These are phyloP conservation scores for Andrena haemorrhoa DNA, from an alignment of 2,888 invertebrate species.

Conservation along the genomic window DNA sequence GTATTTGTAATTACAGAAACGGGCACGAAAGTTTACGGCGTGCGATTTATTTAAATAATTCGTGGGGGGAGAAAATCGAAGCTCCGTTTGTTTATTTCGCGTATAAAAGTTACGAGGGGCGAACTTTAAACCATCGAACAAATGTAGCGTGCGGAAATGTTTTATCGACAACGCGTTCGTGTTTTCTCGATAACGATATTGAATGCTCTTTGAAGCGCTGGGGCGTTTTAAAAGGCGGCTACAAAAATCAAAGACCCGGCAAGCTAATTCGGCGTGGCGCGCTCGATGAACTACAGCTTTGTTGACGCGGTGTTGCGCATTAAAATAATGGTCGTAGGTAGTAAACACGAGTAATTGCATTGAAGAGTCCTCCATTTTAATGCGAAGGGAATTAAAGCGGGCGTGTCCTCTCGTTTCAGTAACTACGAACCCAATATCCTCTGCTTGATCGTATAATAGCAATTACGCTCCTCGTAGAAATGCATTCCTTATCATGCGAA, in stretches of 20 bases:
- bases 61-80: background rate
- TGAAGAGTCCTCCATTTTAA: background rate
- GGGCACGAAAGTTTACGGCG: background rate
- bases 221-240: slow-evolving; percentile 12
- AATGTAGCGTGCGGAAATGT: slow-evolving; percentile 36
- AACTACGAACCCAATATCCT: background rate
- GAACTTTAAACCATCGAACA: slow-evolving; percentile 6
- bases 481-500: background rate
- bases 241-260: background rate
- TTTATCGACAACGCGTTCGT: slow-evolving; percentile 25
- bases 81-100: slow-evolving; percentile 9
- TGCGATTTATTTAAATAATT: background rate
- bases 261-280: slow-evolving; percentile 2
- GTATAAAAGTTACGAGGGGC: slow-evolving; percentile 11
- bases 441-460: background rate
- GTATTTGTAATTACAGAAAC: background rate
- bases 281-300: slow-evolving; percentile 4
- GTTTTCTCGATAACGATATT: slow-evolving; percentile 23
- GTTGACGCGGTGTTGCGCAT: background rate
- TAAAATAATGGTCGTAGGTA: background rate
- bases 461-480: background rate
- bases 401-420: background rate
- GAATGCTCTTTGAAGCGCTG: slow-evolving; percentile 18
- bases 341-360: background rate
- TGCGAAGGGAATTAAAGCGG: background rate